These are phyloP conservation scores for Pseudomyrmex flavicornis DNA, from an alignment of 1,140 invertebrate species.

Conservation along the genomic window DNA sequence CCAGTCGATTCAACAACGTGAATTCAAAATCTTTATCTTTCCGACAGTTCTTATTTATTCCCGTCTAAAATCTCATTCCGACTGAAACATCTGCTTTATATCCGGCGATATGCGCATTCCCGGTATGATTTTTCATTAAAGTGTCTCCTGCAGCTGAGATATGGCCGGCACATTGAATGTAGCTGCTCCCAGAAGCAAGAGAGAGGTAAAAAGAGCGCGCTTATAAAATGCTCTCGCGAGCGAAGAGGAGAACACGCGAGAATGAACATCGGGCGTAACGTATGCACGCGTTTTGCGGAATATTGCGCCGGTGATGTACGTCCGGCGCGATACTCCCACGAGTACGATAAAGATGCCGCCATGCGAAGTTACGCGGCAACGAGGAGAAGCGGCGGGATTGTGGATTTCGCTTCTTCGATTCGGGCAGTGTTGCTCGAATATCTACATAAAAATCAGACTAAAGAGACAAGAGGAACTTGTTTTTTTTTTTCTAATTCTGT, in stretches of 20 bases:
- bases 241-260: neutral
- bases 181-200: conserved; percentile 74
- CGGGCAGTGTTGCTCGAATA: neutral
- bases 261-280: conserved; percentile 55
- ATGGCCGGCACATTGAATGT: conserved; percentile 84
- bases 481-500: neutral
- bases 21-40: conserved; percentile 38
- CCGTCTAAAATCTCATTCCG: conserved; percentile 84
- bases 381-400: conserved; percentile 75
- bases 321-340: conserved; percentile 78
- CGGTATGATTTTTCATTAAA: conserved; percentile 85
- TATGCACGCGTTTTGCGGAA: conserved; percentile 78
- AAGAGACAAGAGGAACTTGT: neutral
- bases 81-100: conserved; percentile 82
- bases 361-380: conserved; percentile 73
- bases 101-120: conserved; percentile 81
- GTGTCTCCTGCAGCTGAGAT: conserved; percentile 83
- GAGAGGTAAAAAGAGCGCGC: conserved; percentile 12
- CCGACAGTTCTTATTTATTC: conserved; percentile 81
- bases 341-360: conserved; percentile 80
- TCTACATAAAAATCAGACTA: neutral
- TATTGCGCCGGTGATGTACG: conserved; percentile 81
- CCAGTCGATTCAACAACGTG: neutral
- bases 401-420: conserved; percentile 65
- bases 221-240: conserved; percentile 54